phyloP scores from a whole-genome alignment of 2,113 vertebrate genomes.

The Halcyon malimbica region DNA sequence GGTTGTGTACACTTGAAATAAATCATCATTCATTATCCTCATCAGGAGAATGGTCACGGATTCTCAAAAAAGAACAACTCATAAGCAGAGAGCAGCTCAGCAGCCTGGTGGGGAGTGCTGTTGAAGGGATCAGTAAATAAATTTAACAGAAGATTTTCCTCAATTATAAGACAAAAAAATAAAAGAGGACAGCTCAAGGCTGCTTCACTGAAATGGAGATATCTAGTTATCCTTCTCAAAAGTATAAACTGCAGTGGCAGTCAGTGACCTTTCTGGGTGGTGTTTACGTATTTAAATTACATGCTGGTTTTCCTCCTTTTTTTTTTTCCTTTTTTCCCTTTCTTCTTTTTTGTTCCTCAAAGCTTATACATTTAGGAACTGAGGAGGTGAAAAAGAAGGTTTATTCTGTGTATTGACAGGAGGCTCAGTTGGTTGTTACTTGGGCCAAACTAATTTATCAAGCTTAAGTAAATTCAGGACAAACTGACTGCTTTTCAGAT shows the following conservation, averaged over 20 bases:
- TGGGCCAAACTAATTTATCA: not conserved
- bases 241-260: not conserved
- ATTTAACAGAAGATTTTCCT: not conserved
- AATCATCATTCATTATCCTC: not conserved
- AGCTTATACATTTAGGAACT: not conserved
- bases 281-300: not conserved
- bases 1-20: not conserved
- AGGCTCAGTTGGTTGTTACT: not conserved
- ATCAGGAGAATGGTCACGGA: not conserved
- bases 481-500: not conserved
- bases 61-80: not conserved
- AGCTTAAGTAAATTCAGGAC: not conserved
- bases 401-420: not conserved
- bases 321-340: not conserved
- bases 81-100: not conserved
- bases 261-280: not conserved
- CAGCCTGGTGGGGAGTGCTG: not conserved
- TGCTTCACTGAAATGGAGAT: not conserved
- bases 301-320: accelerated
- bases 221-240: not conserved
- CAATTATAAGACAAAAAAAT: not conserved
- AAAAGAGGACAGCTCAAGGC: not conserved
- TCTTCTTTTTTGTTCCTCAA: not conserved
- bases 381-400: not conserved
- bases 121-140: not conserved